These are phyloP conservation scores for Goniozus legneri DNA, from an alignment of 1,140 invertebrate species.

Conservation along the genomic window DNA sequence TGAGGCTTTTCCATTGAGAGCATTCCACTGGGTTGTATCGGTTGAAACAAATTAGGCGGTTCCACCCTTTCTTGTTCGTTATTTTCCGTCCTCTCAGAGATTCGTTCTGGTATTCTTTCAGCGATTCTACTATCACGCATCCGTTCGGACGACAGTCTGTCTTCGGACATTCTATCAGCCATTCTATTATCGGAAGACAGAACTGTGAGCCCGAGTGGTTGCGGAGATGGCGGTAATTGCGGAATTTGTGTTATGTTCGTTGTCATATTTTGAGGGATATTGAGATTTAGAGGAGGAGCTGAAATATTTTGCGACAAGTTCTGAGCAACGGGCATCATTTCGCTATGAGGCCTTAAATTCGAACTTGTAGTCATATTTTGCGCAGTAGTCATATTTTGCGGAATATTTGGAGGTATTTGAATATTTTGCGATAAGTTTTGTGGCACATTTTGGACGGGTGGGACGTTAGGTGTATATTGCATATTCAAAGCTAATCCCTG, in stretches of 20 bases:
- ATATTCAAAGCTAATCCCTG: constrained; percentile 45
- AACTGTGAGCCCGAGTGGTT: constrained; percentile 44
- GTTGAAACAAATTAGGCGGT: constrained; percentile 53
- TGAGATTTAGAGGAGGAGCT: constrained; percentile 42
- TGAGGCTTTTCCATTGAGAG: constrained; percentile 30
- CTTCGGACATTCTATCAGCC: constrained; percentile 37
- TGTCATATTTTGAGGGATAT: constrained; percentile 43
- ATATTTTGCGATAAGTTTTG: constrained; percentile 45
- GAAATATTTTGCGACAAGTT: constrained; percentile 29
- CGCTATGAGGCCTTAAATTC: constrained; percentile 34
- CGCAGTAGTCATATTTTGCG: constrained; percentile 30
- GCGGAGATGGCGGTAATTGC: constrained; percentile 38
- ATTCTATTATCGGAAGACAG: constrained; percentile 38
- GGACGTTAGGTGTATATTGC: constrained; percentile 41
- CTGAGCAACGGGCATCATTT: constrained; percentile 28
- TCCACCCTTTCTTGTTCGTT: constrained; percentile 31
- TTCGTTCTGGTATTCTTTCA: constrained; percentile 21
- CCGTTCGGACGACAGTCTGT: constrained; percentile 25
- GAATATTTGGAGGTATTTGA: constrained; percentile 32
- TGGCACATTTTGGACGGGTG: constrained; percentile 42
- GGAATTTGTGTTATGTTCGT: constrained; percentile 41
- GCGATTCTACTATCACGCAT: constrained; percentile 20
- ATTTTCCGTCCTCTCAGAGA: constrained; percentile 25
- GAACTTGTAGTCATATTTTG: constrained; percentile 30
- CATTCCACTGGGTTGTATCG: constrained; percentile 51